These are phyloP conservation scores for Cerceris rybyensis DNA, from an alignment of 2,888 invertebrate species.

Conservation along the genomic window DNA sequence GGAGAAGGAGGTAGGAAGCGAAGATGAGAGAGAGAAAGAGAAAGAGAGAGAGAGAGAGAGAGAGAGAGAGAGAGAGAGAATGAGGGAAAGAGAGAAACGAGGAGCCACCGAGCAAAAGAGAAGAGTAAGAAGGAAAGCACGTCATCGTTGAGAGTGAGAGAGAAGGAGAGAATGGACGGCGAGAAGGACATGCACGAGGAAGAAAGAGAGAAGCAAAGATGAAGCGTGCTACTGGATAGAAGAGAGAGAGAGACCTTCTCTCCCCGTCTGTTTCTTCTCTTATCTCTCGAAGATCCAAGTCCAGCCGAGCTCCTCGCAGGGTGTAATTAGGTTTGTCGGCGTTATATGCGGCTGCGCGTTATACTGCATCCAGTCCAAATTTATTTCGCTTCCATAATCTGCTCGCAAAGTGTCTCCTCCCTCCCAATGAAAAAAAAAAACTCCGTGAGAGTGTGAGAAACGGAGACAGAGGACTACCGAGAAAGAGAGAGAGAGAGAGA, in stretches of 20 bases:
- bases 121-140: too few relatives aligned
- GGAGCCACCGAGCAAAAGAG: neutral
- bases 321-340: slow-evolving; percentile 10
- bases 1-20: slow-evolving; percentile 56
- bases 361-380: neutral
- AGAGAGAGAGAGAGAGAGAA: neutral
- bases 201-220: neutral
- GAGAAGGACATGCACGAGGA: neutral
- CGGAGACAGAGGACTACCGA: neutral
- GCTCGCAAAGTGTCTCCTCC: neutral
- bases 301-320: slow-evolving; percentile 2
- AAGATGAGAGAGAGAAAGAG: slow-evolving; percentile 53
- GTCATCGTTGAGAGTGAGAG: neutral
- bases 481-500: slow-evolving; percentile 15
- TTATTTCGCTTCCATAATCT: neutral
- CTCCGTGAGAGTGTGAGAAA: slow-evolving; percentile 44
- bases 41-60: slow-evolving; percentile 48
- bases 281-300: slow-evolving; percentile 25
- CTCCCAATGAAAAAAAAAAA: slow-evolving; percentile 28
- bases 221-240: slow-evolving; percentile 8
- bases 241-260: slow-evolving; percentile 30
- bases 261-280: slow-evolving; percentile 9
- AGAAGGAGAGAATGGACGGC: neutral
- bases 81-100: neutral
- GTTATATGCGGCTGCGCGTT: neutral